Evolutionary conservation across 2,888 invertebrate species (phyloP), one percentile per base, ranked within the genome.

Genomic region (Pseudococcus jackbeardsleyi): DNA sequence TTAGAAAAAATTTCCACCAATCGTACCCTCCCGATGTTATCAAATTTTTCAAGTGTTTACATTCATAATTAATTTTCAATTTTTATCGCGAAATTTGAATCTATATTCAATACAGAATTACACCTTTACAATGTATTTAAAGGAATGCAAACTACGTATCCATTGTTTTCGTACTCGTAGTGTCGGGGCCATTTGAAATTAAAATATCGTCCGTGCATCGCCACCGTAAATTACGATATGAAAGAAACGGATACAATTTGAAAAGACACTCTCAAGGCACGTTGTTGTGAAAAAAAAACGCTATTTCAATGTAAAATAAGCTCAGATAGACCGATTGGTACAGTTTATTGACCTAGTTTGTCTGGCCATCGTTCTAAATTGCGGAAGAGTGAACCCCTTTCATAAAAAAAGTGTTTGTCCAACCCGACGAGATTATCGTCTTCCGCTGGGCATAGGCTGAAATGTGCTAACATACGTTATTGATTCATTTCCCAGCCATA

Each of bases 351-450:
- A 82, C 79, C 79, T 46, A 82, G 79, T 82, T 79, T 19, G 79
- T 82, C 79, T 82, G 79, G 79, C 79, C 46, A 82, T 46, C 79
- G 46, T 82, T 46, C 79, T 46, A 82, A 82, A 82, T 82, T 42
- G 46, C 79, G n/a, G 79, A 82, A 82, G 42, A 82, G 79, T 46
- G 72, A 72, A 72, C 33, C 72, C 72, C 17, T 72, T 72, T 72
- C 39, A 72, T 72, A 33, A 72, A 26, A 72, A 33, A 33, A 26
- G 33, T 72, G 72, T 72, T 39, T 39, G 72, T 72, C 72, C 33
- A 33, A 72, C 33, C 12, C 64, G 64, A 64, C 33, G 33, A 72
- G 72, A 72, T 33, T 39, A 72, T 39, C 15, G 2, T 72, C 72
- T 72, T 72, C 72, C 72, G 72, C 33, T 72, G 33, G 15, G 42